Evolutionary conservation across 2,113 vertebrate genomes (phyloP).

Genomic region (Pseudopipra pipra): DNA sequence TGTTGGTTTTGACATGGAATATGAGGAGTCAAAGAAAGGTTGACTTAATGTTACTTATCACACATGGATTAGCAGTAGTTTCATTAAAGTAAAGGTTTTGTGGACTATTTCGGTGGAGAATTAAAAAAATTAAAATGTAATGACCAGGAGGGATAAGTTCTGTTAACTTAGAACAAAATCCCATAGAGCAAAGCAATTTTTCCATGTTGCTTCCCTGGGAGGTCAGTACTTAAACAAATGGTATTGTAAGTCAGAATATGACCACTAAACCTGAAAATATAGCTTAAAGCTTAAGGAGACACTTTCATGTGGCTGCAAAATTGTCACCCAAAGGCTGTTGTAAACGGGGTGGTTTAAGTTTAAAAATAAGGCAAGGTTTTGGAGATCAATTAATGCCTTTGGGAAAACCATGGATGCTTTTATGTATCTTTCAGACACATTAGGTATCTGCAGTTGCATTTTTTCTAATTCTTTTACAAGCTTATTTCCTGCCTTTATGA

Average conservation of each 20-base stretch:
- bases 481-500: neutral
- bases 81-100: neutral
- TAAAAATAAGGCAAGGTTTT: neutral
- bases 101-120: neutral
- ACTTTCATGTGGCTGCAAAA: neutral
- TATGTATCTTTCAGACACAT: neutral
- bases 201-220: neutral
- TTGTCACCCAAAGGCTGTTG: neutral
- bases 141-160: neutral
- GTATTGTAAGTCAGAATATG: neutral
- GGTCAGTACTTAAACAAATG: neutral
- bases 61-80: neutral
- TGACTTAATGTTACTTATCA: neutral
- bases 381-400: neutral
- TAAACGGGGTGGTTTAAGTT: neutral
- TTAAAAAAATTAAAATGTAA: neutral
- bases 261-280: neutral
- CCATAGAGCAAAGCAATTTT: neutral
- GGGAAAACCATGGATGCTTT: neutral
- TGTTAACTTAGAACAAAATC: neutral
- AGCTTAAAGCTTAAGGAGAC: neutral
- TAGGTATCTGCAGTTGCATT: neutral
- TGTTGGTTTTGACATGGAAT: neutral
- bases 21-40: neutral
- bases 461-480: neutral